Evolutionary conservation across 2,888 invertebrate species (phyloP).

Genomic region (Tuta absoluta): DNA sequence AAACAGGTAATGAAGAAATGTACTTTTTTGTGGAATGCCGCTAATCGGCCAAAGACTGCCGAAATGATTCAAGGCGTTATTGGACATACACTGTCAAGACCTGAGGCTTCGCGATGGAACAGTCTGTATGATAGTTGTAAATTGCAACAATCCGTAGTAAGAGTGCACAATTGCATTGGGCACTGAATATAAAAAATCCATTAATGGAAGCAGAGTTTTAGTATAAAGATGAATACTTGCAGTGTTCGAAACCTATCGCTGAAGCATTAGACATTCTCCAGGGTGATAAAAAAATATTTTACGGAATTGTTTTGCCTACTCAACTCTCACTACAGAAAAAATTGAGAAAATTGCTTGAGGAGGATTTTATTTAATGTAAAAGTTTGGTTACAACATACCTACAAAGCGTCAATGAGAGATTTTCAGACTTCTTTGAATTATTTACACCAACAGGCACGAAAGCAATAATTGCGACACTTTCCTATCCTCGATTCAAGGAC

Average conservation of each 20-base stretch:
- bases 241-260: not conserved
- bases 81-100: no score
- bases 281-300: not conserved
- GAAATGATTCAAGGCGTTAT: no score
- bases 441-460: no score
- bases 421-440: no score
- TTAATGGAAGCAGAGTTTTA: not conserved
- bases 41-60: no score
- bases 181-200: not conserved
- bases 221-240: not conserved
- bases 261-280: constrained; percentile 1
- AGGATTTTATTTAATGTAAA: not conserved
- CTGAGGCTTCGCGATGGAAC: no score
- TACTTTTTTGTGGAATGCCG: no score
- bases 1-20: no score
- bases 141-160: not conserved
- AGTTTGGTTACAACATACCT: not conserved
- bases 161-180: not conserved
- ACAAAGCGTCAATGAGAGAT: no score
- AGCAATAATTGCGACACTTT: no score
- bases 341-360: not conserved
- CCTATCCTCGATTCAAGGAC: no score
- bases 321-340: not conserved
- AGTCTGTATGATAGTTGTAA: not conserved
- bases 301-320: not conserved